Evolutionary conservation across 2,797 vertebrate species (phyloP).

Genomic region (Mallotus villosus): DNA sequence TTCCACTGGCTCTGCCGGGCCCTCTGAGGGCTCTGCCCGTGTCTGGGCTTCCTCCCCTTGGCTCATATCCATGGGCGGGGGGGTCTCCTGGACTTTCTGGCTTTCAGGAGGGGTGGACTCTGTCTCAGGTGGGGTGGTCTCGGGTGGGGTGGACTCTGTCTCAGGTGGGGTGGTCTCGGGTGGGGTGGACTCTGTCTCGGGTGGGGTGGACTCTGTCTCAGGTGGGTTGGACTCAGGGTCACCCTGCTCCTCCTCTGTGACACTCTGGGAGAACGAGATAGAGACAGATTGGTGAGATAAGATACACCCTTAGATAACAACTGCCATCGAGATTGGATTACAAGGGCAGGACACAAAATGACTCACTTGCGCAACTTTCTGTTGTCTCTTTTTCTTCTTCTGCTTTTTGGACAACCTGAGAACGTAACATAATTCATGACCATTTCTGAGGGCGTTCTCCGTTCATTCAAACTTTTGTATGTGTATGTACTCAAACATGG

Average conservation of each 20-base stretch:
- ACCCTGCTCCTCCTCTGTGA: conserved; percentile 31
- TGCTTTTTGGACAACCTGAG: conserved; percentile 91
- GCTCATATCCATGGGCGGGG: conserved; percentile 17
- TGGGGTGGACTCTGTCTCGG: too few relatives aligned
- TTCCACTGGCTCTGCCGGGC: conserved; percentile 43
- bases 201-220: not conserved
- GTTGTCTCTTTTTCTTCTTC: conserved; percentile 86
- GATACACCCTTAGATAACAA: not conserved
- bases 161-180: not conserved
- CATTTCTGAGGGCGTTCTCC: not conserved
- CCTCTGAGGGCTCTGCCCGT: conserved; percentile 21
- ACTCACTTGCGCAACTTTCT: conserved; percentile 79
- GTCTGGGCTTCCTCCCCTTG: not conserved
- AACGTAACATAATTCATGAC: conserved; percentile 15
- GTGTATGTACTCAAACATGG: too few relatives aligned
- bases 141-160: too few relatives aligned
- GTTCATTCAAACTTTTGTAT: not conserved
- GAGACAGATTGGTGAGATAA: not conserved
- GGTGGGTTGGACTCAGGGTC: conserved; percentile 8
- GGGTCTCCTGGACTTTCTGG: too few relatives aligned
- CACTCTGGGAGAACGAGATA: conserved; percentile 32
- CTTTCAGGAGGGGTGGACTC: too few relatives aligned
- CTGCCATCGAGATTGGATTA: not conserved
- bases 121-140: too few relatives aligned
- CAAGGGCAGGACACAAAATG: not conserved